Evolutionary conservation across 1,140 invertebrate genomes (phyloP).

Genomic region (Dufourea novaeangliae): DNA sequence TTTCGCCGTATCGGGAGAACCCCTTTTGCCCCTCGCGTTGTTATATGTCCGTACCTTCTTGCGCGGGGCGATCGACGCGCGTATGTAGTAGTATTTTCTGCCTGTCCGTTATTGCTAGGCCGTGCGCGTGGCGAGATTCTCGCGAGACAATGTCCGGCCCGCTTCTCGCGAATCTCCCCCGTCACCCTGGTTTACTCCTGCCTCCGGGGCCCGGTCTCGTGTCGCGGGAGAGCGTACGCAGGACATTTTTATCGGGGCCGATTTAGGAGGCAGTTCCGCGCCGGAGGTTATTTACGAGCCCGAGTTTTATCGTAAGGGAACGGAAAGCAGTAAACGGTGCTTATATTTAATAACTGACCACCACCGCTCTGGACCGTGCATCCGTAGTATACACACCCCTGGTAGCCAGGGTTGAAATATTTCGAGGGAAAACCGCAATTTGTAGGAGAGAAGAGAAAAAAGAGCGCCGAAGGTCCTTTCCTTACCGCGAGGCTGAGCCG

Average conservation of each 20-base stretch:
- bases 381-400: too few species aligned
- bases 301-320: slow-evolving; percentile 26
- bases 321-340: slow-evolving; percentile 15
- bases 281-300: slow-evolving; percentile 25
- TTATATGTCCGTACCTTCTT: too few species aligned
- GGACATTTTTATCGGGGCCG: slow-evolving; percentile 23
- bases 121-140: background rate
- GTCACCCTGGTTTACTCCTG: too few species aligned
- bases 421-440: slow-evolving; percentile 36
- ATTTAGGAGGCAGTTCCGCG: slow-evolving; percentile 16
- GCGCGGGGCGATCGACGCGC: background rate
- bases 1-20: slow-evolving; percentile 18
- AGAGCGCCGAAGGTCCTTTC: slow-evolving; percentile 17
- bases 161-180: background rate
- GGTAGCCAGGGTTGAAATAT: background rate
- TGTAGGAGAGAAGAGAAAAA: slow-evolving; percentile 5
- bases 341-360: slow-evolving; percentile 29
- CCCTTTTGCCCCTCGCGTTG: slow-evolving; percentile 22
- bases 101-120: background rate
- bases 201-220: too few species aligned
- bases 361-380: background rate
- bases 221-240: slow-evolving; percentile 6
- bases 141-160: too few species aligned
- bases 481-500: slow-evolving; percentile 48
- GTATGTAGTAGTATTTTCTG: background rate